Base-by-base conservation (phyloP, 2,113 vertebrate genomes). In the Brevimyrus niger region DNA sequence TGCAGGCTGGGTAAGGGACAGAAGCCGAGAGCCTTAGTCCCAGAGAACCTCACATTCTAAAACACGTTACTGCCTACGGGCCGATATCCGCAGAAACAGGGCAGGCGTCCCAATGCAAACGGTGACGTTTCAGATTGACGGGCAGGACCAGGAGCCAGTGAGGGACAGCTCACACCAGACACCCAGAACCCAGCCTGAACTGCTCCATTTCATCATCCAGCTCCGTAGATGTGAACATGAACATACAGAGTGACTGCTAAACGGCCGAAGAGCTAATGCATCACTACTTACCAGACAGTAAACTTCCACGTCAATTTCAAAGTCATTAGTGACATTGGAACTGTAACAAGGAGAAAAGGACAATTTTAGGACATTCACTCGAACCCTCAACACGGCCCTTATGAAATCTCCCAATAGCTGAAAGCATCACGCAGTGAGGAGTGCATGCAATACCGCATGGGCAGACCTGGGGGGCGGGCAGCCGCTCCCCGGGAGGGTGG, bases 271-370 rank as follows among this genome's bases (percentile, higher is more conserved):
- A 44, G 6, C 15, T 51, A 76, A 48, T 17, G 44, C 15, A 15
- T 35, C 21, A 1, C 76, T 93, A 95, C 98, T 93, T 96, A 99
- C 98, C 95, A 99, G 94, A 86, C 95, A 96, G 92, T 99, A 99
- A 9, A 99, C 97, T 92, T 99, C 96, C 92, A 99, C 88, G 83
- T 95, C 95, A 92, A 99, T 97, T 92, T 96, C 95, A 96, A 99
- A 99, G 94, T 97, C 95, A 94, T 95, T 98, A 90, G 96, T 96
- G 10, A 98, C 97, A 90, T 98, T 95, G 0, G 97, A 94, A 93
- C 98, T 99, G 92, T 51, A 94, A 87, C 55, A 2, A 51, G 9
- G 7, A 87, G 46, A 84, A 42, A 3, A 46, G 19, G 51, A 11
- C 3, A 31, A 50, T 73, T 88, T 61, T 27, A 27, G 51, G 53